These are phyloP conservation scores for Acanthornis magna DNA, from an alignment of 2,797 vertebrate genomes.

Conservation along the genomic window DNA sequence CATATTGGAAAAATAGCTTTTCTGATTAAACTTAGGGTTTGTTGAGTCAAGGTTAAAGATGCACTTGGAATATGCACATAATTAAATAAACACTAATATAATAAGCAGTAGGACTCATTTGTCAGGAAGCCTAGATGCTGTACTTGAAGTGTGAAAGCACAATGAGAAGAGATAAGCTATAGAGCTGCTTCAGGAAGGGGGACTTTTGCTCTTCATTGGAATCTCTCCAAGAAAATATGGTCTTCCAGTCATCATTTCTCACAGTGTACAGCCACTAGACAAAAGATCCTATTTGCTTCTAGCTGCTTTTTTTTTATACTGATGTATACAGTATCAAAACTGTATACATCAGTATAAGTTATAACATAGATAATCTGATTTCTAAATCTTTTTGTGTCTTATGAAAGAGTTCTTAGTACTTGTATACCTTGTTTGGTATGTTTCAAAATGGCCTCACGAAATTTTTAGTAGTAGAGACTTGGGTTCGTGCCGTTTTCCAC, in stretches of 20 bases:
- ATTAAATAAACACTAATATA: background rate
- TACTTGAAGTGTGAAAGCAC: background rate
- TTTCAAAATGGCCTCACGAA: background rate
- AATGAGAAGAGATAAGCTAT: background rate
- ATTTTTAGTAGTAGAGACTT: background rate
- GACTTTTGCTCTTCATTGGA: background rate
- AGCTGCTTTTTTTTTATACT: background rate
- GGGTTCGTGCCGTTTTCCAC: background rate
- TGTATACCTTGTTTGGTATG: background rate
- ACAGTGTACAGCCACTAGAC: background rate
- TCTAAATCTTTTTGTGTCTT: background rate
- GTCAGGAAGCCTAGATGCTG: background rate
- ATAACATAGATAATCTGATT: background rate
- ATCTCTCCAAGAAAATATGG: fast-evolving
- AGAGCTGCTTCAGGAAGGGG: background rate
- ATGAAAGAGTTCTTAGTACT: background rate
- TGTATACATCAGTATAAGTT: background rate
- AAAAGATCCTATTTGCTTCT: background rate
- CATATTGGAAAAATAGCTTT: background rate
- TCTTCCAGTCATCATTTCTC: background rate
- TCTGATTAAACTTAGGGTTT: background rate
- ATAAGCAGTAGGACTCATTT: background rate
- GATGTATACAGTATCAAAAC: background rate
- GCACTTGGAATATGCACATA: background rate
- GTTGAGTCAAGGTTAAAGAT: background rate